phyloP scores from a whole-genome alignment of 2,888 invertebrate genomes.

The Pheosia gnoma region DNA sequence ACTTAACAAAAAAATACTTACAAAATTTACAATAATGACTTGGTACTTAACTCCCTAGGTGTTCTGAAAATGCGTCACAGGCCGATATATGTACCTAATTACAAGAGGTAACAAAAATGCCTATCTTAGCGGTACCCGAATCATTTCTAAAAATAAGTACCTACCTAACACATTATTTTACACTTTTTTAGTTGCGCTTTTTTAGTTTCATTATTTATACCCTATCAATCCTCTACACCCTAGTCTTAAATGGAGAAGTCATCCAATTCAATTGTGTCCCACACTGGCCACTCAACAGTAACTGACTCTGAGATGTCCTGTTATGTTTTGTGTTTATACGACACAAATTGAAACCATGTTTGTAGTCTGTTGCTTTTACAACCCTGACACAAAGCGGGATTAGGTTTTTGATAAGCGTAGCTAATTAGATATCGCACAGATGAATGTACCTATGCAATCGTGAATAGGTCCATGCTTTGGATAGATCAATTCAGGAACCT shows the following conservation, averaged over 20 bases:
- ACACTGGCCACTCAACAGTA: not conserved
- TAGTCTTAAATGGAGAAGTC: not conserved
- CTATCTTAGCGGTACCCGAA: too few species aligned
- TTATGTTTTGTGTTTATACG: conserved; percentile 19
- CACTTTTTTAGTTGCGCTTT: too few species aligned
- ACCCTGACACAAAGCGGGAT: conserved; percentile 29
- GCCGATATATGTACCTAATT: too few species aligned
- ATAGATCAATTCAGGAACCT: too few species aligned
- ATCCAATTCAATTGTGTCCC: not conserved
- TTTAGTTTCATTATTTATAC: not conserved
- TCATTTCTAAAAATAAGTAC: too few species aligned
- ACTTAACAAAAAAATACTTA: too few species aligned
- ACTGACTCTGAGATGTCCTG: conserved; percentile 14
- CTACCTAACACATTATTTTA: too few species aligned
- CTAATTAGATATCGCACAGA: conserved; percentile 18
- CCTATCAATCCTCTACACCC: not conserved
- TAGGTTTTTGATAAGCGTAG: conserved; percentile 30
- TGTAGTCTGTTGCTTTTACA: conserved; percentile 14
- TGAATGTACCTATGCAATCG: not conserved
- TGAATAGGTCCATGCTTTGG: too few species aligned
- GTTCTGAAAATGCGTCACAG: too few species aligned
- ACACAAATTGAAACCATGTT: conserved; percentile 18
- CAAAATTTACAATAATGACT: too few species aligned
- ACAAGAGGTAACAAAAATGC: too few species aligned
- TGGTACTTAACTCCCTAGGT: too few species aligned